Percentiles rank a stretch among this genome's conserved stretches.
phyloP scores from a whole-genome alignment of 1,140 invertebrate genomes.

The Cherax destructor region DNA sequence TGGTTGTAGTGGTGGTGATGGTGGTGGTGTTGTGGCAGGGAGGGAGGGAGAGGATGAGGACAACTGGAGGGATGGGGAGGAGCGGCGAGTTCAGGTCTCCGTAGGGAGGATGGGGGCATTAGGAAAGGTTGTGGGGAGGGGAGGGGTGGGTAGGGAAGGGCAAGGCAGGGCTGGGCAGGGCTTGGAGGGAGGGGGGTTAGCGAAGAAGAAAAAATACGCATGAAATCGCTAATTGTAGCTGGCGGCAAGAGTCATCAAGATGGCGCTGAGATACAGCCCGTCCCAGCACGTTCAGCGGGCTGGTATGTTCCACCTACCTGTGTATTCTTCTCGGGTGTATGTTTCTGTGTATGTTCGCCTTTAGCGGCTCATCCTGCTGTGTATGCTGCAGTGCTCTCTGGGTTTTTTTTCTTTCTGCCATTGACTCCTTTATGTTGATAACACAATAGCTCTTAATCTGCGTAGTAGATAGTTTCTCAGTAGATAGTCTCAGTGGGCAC shows the following conservation, averaged over 20 bases:
- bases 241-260: constrained; percentile 48
- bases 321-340: not conserved
- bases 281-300: constrained; percentile 28
- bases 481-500: too few relatives aligned
- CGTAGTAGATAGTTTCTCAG: too few relatives aligned
- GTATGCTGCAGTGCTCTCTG: too few relatives aligned
- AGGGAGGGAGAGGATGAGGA: not conserved
- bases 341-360: not conserved
- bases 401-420: too few relatives aligned
- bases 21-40: too few relatives aligned
- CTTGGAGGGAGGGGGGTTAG: not conserved
- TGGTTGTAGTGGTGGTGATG: not conserved
- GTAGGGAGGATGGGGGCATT: too few relatives aligned
- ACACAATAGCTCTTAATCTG: too few relatives aligned
- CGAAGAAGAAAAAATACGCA: constrained; percentile 23
- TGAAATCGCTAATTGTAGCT: constrained; percentile 65
- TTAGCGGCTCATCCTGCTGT: too few relatives aligned
- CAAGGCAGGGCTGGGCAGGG: not conserved
- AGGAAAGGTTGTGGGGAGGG: not conserved
- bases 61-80: not conserved
- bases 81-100: not conserved
- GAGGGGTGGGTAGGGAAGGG: not conserved
- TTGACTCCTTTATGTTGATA: too few relatives aligned
- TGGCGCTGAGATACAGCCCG: constrained; percentile 45
- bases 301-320: not conserved